phyloP scores from a whole-genome alignment of 2,888 invertebrate genomes.

The Stenodema calcarata region DNA sequence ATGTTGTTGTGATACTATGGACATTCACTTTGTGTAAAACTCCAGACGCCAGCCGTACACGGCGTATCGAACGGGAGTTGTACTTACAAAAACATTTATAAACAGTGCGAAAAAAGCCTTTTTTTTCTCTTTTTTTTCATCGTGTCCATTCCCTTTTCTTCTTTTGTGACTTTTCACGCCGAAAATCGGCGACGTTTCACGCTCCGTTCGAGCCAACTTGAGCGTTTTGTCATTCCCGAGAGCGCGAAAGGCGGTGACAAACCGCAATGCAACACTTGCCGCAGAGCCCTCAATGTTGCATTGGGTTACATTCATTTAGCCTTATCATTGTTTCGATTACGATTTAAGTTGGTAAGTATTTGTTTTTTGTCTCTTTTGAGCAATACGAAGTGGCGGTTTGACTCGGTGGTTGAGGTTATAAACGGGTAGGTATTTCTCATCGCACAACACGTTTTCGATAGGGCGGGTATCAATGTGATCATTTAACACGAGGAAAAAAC shows the following conservation, averaged over 20 bases:
- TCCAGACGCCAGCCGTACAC: background rate
- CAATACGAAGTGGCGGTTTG: too few species aligned
- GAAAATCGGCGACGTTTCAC: background rate
- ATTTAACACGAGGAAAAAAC: too few species aligned
- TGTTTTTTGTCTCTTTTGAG: too few species aligned
- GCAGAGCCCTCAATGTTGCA: background rate
- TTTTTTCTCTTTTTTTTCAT: background rate
- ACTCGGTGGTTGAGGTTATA: too few species aligned
- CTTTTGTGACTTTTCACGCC: background rate
- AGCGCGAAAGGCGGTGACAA: background rate
- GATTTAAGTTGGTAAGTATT: too few species aligned
- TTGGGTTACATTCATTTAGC: background rate
- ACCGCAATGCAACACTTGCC: background rate
- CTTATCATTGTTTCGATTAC: background rate
- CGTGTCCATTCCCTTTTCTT: background rate
- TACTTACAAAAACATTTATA: background rate
- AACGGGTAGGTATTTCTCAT: too few species aligned
- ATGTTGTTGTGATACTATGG: too few species aligned
- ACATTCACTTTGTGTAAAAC: background rate
- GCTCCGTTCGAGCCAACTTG: background rate
- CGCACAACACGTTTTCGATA: too few species aligned
- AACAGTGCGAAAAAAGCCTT: background rate
- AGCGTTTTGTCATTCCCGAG: background rate
- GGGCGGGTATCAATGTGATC: too few species aligned
- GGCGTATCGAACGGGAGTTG: background rate